These are phyloP conservation scores for Felis catus DNA, from an alignment of 2,113 vertebrate genomes.

Conservation along the genomic window F.catus_Fca126_mat1.0 CM031420.1:111072001-111072500, in stretches of 20 bases:
- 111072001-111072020: background rate
- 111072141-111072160: background rate
- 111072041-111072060: background rate
- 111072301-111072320: background rate
- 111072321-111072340: background rate
- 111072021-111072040: background rate
- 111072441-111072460: background rate
- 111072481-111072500: constrained; percentile 21
- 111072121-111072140: background rate
- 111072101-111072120: background rate
- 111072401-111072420: background rate
- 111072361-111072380: background rate
- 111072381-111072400: background rate
- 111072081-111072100: background rate
- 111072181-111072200: background rate
- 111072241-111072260: background rate
- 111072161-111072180: background rate
- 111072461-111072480: background rate
- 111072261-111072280: background rate
- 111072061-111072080: background rate
- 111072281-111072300: background rate
- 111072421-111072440: background rate
- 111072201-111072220: background rate
- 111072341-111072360: background rate
- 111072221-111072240: background rate